A percentile compares a stretch with the other conserved stretches of the same genome.
phyloP scores from a whole-genome alignment of 2,888 invertebrate species.

The Archips xylosteana region DNA sequence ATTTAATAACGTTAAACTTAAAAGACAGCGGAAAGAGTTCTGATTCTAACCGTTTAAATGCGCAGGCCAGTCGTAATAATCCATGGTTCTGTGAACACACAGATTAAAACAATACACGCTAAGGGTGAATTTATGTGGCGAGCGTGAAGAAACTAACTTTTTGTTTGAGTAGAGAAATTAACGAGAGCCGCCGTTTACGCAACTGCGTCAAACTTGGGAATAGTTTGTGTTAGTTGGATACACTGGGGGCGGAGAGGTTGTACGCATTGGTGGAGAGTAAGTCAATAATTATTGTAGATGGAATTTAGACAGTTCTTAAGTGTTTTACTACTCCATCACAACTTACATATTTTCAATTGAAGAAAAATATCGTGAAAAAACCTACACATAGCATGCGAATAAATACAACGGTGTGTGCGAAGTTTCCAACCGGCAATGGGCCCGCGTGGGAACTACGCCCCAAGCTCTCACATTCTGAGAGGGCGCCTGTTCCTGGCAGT shows the following conservation, averaged over 20 bases:
- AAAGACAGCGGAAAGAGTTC: not conserved
- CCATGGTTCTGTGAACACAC: not conserved
- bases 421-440: no score
- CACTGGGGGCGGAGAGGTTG: slow-evolving; percentile 3
- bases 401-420: no score
- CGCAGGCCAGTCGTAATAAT: not conserved
- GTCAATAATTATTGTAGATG: no score
- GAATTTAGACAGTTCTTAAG: no score
- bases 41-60: not conserved
- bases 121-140: slow-evolving; percentile 6
- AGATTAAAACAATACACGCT: slow-evolving; percentile 26
- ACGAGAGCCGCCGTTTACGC: slow-evolving; percentile 17
- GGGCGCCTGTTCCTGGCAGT: no score
- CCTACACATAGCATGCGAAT: no score
- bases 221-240: slow-evolving; percentile 37
- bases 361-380: no score
- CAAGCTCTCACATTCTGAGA: no score
- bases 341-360: not conserved
- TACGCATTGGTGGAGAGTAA: not conserved
- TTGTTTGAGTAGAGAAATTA: slow-evolving; percentile 34
- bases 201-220: slow-evolving; percentile 34
- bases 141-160: slow-evolving; percentile 22
- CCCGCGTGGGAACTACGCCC: no score
- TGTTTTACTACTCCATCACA: no score
- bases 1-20: not conserved